These are phyloP conservation scores for Harpegnathos saltator DNA, from an alignment of 1,140 invertebrate species.

Conservation along the genomic window DNA sequence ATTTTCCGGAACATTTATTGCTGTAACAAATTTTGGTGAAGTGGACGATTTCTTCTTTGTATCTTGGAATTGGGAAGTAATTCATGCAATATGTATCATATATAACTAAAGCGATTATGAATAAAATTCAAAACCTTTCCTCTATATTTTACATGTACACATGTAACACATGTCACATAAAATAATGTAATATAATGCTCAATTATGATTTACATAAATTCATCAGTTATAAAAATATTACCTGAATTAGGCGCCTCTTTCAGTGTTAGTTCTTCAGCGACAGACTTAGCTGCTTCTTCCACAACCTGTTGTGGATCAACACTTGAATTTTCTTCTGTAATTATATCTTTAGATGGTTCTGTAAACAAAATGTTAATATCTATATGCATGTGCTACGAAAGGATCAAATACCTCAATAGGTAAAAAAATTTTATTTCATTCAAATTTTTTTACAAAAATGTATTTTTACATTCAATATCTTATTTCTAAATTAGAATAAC, in stretches of 20 bases:
- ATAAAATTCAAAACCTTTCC: background rate
- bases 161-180: background rate
- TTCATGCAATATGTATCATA: no score
- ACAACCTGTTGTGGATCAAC: conserved; percentile 2
- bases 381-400: background rate
- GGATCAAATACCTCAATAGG: background rate
- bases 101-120: background rate
- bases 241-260: conserved; percentile 36
- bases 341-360: conserved; percentile 37
- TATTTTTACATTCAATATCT: conserved; percentile 1
- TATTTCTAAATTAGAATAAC: background rate
- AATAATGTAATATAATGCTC: conserved; percentile 27
- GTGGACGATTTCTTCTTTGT: background rate
- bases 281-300: background rate
- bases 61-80: background rate
- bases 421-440: background rate
- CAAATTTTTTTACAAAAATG: background rate
- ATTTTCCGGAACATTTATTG: conserved; percentile 3
- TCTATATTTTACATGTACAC: conserved; percentile 4
- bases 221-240: conserved; percentile 53
- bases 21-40: conserved; percentile 40
- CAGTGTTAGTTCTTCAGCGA: background rate
- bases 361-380: conserved; percentile 37
- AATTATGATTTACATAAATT: conserved; percentile 32
- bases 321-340: background rate